Evolutionary conservation across 2,797 vertebrate species (phyloP), one percentile per base, ranked within the genome.

Genomic region (Ispidina picta): DNA sequence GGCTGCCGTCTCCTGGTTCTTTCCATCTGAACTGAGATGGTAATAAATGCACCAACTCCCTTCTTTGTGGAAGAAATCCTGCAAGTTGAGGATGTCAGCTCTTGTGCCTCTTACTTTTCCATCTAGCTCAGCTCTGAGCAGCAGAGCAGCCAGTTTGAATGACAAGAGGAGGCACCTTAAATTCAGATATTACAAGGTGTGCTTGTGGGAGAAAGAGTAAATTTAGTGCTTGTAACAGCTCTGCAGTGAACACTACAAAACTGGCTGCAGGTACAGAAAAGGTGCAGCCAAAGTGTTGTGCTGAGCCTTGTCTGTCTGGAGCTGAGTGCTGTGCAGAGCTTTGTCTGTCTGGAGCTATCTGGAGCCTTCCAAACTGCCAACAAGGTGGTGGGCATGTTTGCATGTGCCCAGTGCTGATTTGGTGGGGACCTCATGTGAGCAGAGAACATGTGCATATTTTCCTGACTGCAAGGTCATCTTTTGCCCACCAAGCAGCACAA

Each of bases 31-130:
- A 79, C 3, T 33, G 64, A 66, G 60, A 46, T 43, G 55, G 22
- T 41, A 58, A 79, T 44, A 88, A 88, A 84, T 29, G 8, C 39
- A 41, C 14, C 70, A 72, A 80, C 83, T 41, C 59, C 59, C 15
- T 91, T 60, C 56, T 55, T 83, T 68, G n/a, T 35, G 31, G 43
- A 55, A 88, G 62, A 80, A 90, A 70, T 73, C 71, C 43, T 86
- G 60, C 23, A 62, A 83, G 37, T 8, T 70, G 69, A 73, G 66
- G 49, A 51, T 51, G 76, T 54, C 84, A 70, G 71, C 37, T 71
- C 12, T 76, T 35, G 10, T 31, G n/a, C 25, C 21, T 74, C 51
- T 77, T 20, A 4, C 41, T 76, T 80, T 74, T 76, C 65, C 46
- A 76, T 51, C 56, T 46, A 54, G 37, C 49, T 79, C 46, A 86